phyloP scores from a whole-genome alignment of 2,888 invertebrate genomes.

The Microctonus brassicae region DNA sequence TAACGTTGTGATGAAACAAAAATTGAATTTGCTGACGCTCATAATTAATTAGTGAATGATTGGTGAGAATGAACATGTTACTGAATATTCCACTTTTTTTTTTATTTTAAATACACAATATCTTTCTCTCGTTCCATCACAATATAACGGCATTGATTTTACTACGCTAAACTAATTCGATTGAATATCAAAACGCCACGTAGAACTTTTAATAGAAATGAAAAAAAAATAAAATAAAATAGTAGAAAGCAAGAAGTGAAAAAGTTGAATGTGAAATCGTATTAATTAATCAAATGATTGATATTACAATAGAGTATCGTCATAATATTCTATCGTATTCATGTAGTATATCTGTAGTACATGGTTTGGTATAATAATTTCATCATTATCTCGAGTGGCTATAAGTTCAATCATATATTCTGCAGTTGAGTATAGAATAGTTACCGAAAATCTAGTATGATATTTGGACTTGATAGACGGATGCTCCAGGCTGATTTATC shows the following conservation, averaged over 20 bases:
- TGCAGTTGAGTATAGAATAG: no score
- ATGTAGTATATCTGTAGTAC: no score
- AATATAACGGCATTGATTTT: background rate
- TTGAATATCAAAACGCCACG: no score
- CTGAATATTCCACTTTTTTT: no score
- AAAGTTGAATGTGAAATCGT: no score
- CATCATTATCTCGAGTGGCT: background rate
- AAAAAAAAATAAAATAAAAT: no score
- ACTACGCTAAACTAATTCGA: background rate
- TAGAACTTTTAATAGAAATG: no score
- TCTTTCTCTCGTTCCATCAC: background rate
- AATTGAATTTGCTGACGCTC: background rate
- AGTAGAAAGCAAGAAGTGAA: no score
- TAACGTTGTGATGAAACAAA: background rate
- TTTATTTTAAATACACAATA: background rate
- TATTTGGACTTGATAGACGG: conserved; percentile 4
- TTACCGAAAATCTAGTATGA: no score
- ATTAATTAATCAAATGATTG: no score
- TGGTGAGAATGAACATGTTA: background rate
- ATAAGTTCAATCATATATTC: background rate
- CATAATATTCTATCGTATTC: no score
- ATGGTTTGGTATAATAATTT: background rate
- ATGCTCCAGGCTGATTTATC: conserved; percentile 6
- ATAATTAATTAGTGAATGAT: background rate
- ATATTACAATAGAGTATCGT: no score